Percentiles rank a stretch among this genome's conserved stretches.
Conservation (phyloP, 2,888 invertebrate genomes). For the Amphipyra tragopoginis region DNA sequence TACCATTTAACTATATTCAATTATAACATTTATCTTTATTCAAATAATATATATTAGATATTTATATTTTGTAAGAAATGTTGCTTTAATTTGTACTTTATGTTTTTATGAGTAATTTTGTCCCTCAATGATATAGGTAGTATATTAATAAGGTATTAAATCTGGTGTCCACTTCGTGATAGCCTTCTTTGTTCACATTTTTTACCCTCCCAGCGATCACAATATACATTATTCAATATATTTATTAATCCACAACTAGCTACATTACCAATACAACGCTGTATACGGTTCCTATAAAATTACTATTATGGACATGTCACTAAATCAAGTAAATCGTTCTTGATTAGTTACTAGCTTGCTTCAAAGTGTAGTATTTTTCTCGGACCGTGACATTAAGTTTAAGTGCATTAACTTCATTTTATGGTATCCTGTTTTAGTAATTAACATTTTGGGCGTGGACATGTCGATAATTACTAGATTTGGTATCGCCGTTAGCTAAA, state of each 20-base stretch:
- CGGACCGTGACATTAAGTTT: slow-evolving; percentile 72
- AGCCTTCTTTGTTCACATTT: slow-evolving; percentile 20
- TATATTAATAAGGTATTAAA: too few species aligned
- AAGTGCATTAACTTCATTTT: slow-evolving; percentile 53
- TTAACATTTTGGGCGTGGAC: slow-evolving; percentile 61
- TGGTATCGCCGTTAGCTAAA: slow-evolving; percentile 13
- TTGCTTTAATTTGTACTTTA: too few species aligned
- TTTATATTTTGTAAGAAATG: too few species aligned
- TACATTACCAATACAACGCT: background rate
- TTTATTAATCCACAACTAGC: too few species aligned
- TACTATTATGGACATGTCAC: slow-evolving; percentile 30
- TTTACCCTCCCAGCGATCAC: slow-evolving; percentile 1
- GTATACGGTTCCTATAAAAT: slow-evolving; percentile 19
- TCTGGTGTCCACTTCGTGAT: slow-evolving; percentile 17
- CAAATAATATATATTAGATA: too few species aligned
- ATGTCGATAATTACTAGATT: slow-evolving; percentile 57
- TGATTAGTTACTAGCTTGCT: slow-evolving; percentile 59
- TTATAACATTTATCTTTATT: too few species aligned
- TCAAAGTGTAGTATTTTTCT: slow-evolving; percentile 56
- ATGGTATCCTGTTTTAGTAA: slow-evolving; percentile 63
- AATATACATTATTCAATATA: too few species aligned
- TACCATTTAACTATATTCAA: too few species aligned
- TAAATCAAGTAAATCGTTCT: slow-evolving; percentile 43
- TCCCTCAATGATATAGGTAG: too few species aligned
- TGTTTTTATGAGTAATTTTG: too few species aligned